Percentiles rank a stretch among this genome's conserved stretches.
Evolutionary conservation across 2,797 vertebrate genomes (phyloP).

Genomic region (Lindbergichthys nudifrons): DNA sequence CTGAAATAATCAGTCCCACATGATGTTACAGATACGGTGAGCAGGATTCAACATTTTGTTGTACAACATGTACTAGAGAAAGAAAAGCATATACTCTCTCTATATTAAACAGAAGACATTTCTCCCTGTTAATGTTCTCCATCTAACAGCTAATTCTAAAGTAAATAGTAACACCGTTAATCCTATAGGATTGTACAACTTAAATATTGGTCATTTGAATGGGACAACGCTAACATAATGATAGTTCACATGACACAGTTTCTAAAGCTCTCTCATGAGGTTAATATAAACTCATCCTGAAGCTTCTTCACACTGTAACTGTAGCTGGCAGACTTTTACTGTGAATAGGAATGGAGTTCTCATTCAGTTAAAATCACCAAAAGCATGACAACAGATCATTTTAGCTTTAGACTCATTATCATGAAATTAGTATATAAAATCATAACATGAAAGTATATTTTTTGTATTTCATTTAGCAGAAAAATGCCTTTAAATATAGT

Average conservation of each 20-base stretch:
- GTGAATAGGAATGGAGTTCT: neutral
- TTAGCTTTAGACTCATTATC: no score
- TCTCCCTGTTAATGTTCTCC: no score
- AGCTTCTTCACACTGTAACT: neutral
- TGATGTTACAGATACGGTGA: neutral
- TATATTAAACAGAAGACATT: neutral
- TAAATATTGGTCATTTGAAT: neutral
- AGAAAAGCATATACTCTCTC: neutral
- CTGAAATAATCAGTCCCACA: constrained; percentile 2
- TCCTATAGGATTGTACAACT: neutral
- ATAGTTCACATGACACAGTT: neutral
- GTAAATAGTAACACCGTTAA: neutral
- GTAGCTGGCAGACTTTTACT: neutral
- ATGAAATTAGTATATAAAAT: no score
- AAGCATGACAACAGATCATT: neutral
- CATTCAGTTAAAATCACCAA: neutral
- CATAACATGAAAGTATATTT: no score
- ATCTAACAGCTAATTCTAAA: neutral
- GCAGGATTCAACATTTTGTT: neutral
- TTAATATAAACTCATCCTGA: neutral
- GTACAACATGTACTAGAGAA: neutral
- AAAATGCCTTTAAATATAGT: no score
- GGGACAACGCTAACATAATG: neutral
- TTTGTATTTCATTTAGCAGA: no score
- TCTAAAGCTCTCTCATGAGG: neutral